These are phyloP conservation scores for Apostichopus japonicus DNA, from an alignment of 35 echinoderm and acorn worm species.

Conservation along the genomic window DNA sequence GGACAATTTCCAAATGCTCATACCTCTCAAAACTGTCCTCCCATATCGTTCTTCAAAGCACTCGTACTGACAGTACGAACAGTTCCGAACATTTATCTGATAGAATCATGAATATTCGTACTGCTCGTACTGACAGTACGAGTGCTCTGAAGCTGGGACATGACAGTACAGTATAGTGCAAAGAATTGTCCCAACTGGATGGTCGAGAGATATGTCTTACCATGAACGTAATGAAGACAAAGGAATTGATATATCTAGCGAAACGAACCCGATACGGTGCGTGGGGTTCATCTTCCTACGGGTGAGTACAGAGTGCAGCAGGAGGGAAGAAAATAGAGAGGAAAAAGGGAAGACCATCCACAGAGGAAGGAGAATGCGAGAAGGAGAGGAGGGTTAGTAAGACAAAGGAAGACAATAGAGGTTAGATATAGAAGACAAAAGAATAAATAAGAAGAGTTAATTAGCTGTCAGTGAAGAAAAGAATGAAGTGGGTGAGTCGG, in stretches of 20 bases:
- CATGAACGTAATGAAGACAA: conserved; percentile 73
- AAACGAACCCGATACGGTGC: conserved; percentile 50
- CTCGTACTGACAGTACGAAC: too few species aligned
- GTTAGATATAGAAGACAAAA: neutral
- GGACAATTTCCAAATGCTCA: too few species aligned
- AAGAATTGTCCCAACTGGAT: neutral
- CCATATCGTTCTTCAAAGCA: too few species aligned
- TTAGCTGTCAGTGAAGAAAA: too few species aligned
- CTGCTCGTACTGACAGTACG: too few species aligned
- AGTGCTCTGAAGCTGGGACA: too few species aligned
- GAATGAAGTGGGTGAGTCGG: too few species aligned
- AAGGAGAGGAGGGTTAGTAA: neutral
- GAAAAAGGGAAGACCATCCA: neutral
- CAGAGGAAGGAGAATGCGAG: neutral
- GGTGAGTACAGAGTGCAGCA: conserved; percentile 7
- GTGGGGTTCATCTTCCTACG: conserved; percentile 70
- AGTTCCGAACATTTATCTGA: too few species aligned
- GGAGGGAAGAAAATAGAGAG: neutral
- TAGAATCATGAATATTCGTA: neutral
- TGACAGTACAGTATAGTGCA: too few species aligned
- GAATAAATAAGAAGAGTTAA: too few species aligned
- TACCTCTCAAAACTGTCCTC: too few species aligned
- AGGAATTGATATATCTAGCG: conserved; percentile 60
- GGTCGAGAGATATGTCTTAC: conserved; percentile 62
- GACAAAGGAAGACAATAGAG: neutral